Base-by-base conservation (phyloP, 2,888 invertebrate genomes). In the Caenorhabditis imperialis region DNA sequence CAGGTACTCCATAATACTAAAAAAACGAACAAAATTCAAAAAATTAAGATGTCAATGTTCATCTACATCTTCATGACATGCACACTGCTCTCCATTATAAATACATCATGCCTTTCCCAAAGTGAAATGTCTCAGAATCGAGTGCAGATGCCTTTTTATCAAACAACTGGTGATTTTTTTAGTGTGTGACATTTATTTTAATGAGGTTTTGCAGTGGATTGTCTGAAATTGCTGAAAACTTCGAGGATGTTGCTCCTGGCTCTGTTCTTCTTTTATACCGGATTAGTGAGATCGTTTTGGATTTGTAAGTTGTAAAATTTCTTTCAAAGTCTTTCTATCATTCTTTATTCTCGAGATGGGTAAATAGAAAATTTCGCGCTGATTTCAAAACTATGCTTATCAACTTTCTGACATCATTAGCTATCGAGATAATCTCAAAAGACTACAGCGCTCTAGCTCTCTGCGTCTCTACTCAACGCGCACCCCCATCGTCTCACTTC, bases 261-360 rank as follows among this genome's bases (percentile, higher is more conserved):
- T 7, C 14, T 61, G 12, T 61, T 74, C 33, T 74, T 74, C 45
- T 33, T 61, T 18, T 74, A 74, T 25, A 55, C 73, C 16, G 73
- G 73, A 42, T 51, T 74, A 5, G 27, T 48, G 2, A 22, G 61
- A 14, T 67, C 73, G 3, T 74, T 74, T 38, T 74, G 73, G 73
- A 67, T 74, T 55, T 67, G 65, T 67, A 20, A 63, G 63, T 53
- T 37, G 25, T 14, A 12, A 23, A 3, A 20, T 14, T 51, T 33
- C n/a, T n/a, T n/a, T n/a, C n/a, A n/a, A n/a, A n/a, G n/a, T n/a
- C n/a, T n/a, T n/a, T n/a, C n/a, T n/a, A n/a, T n/a, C n/a, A n/a
- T n/a, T n/a, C n/a, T n/a, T n/a, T n/a, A n/a, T n/a, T n/a, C n/a
- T n/a, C n/a, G n/a, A n/a, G n/a, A n/a, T n/a, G n/a, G n/a, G n/a